These are phyloP conservation scores for Entomobrya proxima DNA, from an alignment of 2,888 invertebrate genomes.

Conservation along the genomic window DNA sequence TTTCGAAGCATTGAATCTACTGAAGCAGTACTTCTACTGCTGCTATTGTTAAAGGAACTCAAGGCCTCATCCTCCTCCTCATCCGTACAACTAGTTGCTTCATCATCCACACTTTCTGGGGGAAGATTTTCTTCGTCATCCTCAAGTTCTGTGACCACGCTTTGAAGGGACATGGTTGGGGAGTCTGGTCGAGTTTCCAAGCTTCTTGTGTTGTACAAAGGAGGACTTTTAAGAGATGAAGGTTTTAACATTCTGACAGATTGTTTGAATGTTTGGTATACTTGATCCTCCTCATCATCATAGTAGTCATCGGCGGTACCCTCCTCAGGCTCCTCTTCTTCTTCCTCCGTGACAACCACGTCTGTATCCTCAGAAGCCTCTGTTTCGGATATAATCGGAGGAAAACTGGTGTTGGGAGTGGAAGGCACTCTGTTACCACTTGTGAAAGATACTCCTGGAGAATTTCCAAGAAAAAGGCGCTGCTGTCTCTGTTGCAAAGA, in stretches of 20 bases:
- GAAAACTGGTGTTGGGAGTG: background rate
- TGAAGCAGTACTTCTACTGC: background rate
- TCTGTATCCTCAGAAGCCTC: slow-evolving; percentile 44
- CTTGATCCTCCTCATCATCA: slow-evolving; percentile 37
- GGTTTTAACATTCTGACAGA: slow-evolving; percentile 45
- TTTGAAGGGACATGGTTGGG: slow-evolving; percentile 42
- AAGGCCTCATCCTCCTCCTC: slow-evolving; percentile 45
- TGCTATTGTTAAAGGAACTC: background rate
- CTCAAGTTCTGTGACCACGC: slow-evolving; percentile 55
- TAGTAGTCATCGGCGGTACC: slow-evolving; percentile 31
- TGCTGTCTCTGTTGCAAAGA: background rate
- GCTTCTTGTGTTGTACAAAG: background rate
- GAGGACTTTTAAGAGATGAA: background rate
- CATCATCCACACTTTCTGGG: slow-evolving; percentile 40
- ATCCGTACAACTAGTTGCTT: slow-evolving; percentile 32
- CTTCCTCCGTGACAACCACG: slow-evolving; percentile 48
- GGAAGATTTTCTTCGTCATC: slow-evolving; percentile 50
- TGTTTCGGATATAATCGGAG: background rate
- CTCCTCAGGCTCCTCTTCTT: background rate
- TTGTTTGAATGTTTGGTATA: slow-evolving; percentile 40
- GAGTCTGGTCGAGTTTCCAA: slow-evolving; percentile 6
- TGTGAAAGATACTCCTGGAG: background rate
- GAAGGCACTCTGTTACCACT: background rate
- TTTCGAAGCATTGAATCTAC: background rate
- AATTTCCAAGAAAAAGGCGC: background rate